Evolutionary conservation across 2,113 vertebrate species (phyloP).

Genomic region (Panthera tigris): DNA sequence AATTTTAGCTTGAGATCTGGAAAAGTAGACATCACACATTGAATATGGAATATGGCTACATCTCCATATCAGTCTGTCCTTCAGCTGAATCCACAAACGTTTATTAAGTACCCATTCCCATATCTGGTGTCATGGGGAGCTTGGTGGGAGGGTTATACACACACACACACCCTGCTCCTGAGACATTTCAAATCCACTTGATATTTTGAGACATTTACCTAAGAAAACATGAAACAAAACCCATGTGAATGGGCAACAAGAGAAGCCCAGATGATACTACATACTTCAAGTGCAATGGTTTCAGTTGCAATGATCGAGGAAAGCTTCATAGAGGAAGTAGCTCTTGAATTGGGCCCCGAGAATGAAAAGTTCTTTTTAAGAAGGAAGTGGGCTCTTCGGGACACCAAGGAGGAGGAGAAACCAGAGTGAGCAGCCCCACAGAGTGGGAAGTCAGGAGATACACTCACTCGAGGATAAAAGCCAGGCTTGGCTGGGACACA

Average conservation of each 20-base stretch:
- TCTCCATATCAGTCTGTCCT: neutral
- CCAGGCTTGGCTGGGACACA: neutral
- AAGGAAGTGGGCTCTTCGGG: neutral
- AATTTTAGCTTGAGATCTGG: neutral
- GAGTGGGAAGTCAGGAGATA: neutral
- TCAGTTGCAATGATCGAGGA: neutral
- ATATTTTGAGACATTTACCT: neutral
- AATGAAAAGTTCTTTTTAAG: neutral
- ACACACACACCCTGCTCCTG: neutral
- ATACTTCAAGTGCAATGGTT: neutral
- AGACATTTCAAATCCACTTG: neutral
- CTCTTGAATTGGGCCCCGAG: neutral
- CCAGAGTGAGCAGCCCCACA: neutral
- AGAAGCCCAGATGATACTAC: too few relatives aligned
- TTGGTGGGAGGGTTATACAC: neutral
- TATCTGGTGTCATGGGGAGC: neutral
- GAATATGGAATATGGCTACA: neutral
- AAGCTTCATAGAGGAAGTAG: neutral
- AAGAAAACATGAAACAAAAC: neutral
- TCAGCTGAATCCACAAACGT: neutral
- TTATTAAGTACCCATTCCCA: neutral
- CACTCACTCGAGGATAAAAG: neutral
- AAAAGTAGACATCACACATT: neutral
- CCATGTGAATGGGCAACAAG: neutral
- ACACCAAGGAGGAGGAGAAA: neutral